Evolutionary conservation across 2,888 invertebrate species (phyloP).

Genomic region (Crepidodera aurea): DNA sequence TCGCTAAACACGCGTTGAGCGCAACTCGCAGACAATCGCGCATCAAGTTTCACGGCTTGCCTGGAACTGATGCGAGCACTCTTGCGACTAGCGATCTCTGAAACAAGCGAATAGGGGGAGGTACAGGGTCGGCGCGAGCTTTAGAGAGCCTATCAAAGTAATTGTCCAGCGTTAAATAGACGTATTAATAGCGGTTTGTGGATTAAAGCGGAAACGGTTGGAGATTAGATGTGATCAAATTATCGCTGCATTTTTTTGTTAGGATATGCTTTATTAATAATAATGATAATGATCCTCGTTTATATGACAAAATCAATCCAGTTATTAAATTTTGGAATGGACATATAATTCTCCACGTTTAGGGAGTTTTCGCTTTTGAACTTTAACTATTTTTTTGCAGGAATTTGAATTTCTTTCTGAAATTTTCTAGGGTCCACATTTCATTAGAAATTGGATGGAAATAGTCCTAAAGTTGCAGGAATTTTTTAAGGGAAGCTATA

Average conservation of each 20-base stretch:
- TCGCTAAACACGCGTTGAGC: constrained; percentile 26
- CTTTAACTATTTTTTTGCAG: too few species aligned
- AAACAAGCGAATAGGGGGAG: constrained; percentile 31
- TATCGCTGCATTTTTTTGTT: neutral
- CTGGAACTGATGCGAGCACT: constrained; percentile 44
- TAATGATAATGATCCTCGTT: too few species aligned
- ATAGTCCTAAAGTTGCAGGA: too few species aligned
- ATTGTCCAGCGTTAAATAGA: constrained; percentile 22
- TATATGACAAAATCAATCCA: too few species aligned
- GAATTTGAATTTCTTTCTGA: too few species aligned
- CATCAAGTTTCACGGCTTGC: constrained; percentile 36
- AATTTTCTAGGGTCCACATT: too few species aligned
- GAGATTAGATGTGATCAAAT: neutral
- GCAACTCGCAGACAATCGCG: constrained; percentile 26
- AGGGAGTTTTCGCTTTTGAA: too few species aligned
- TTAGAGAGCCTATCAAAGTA: constrained; percentile 8
- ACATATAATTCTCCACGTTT: too few species aligned
- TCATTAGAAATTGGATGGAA: too few species aligned
- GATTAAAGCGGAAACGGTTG: constrained; percentile 24
- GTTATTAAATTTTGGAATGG: too few species aligned
- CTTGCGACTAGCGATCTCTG: constrained; percentile 35
- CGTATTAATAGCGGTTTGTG: constrained; percentile 22
- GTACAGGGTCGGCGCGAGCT: constrained; percentile 30
- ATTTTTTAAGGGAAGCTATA: too few species aligned
- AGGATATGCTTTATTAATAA: too few species aligned